Conservation (phyloP, 2,113 vertebrate species). For the Pitta sordida region DNA sequence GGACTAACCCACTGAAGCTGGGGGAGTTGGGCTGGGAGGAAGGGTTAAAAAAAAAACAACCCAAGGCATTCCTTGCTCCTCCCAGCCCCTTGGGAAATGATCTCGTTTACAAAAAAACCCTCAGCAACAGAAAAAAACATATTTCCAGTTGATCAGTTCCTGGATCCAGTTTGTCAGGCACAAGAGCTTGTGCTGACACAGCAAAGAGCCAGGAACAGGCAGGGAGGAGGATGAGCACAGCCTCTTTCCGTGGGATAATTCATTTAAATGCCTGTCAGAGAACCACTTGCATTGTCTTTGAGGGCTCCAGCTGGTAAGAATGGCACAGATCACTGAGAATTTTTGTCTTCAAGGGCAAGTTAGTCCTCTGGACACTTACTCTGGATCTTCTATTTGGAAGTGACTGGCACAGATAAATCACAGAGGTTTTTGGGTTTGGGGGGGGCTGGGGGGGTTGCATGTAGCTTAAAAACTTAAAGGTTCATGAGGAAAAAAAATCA, state of each 20-base stretch:
- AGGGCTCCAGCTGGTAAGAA: rapidly evolving
- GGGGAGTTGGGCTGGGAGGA: background rate
- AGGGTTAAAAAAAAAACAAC: background rate
- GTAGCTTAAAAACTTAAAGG: background rate
- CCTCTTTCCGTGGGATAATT: background rate
- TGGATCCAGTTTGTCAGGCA: background rate
- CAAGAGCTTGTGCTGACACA: conserved; percentile 1
- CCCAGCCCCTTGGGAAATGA: background rate
- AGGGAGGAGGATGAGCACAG: background rate
- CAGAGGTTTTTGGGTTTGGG: too few relatives aligned
- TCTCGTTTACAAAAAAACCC: background rate
- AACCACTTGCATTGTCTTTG: background rate
- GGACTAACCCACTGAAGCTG: background rate
- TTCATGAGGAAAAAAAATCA: background rate
- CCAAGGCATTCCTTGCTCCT: background rate
- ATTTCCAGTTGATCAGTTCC: background rate
- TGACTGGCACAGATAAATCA: background rate
- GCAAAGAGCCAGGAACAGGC: background rate
- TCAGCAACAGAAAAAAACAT: background rate
- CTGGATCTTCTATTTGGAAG: background rate
- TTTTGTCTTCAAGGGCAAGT: background rate
- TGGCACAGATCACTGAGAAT: background rate
- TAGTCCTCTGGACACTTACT: background rate
- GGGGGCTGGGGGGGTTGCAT: too few relatives aligned
- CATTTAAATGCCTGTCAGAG: background rate